Percentiles rank a stretch among this genome's conserved stretches.
Conservation (phyloP, 2,888 invertebrate species). For the Agrochola litura region DNA sequence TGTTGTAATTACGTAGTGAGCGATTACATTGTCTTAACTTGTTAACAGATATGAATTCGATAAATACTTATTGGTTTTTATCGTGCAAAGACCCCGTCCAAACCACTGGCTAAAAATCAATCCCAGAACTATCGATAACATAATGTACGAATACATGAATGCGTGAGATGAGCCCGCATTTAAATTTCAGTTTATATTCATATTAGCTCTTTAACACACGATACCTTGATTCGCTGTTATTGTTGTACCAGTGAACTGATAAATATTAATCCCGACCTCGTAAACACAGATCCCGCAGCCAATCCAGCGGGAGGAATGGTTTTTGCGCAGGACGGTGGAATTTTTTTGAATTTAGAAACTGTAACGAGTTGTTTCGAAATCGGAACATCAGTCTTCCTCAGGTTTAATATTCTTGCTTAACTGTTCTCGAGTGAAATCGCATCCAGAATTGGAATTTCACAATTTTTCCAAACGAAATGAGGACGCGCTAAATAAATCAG, state of each 20-base stretch:
- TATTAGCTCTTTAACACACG: constrained; percentile 79
- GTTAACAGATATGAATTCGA: constrained; percentile 80
- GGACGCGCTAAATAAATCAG: constrained; percentile 79
- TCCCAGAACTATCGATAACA: constrained; percentile 69
- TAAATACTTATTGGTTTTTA: constrained; percentile 78
- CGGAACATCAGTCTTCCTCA: constrained; percentile 68
- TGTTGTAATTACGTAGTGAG: constrained; percentile 74
- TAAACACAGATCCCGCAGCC: constrained; percentile 66
- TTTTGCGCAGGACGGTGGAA: constrained; percentile 77
- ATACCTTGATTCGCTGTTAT: constrained; percentile 81
- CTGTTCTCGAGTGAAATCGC: constrained; percentile 76
- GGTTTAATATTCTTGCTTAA: constrained; percentile 75
- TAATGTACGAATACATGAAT: constrained; percentile 75
- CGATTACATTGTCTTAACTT: constrained; percentile 80
- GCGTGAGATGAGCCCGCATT: constrained; percentile 77
- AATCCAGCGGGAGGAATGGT: constrained; percentile 69
- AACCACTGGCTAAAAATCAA: constrained; percentile 70
- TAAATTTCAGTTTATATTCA: constrained; percentile 84
- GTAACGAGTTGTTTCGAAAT: constrained; percentile 75
- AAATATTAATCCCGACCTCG: constrained; percentile 81
- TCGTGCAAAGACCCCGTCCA: constrained; percentile 80
- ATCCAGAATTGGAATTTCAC: constrained; percentile 79
- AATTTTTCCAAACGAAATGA: constrained; percentile 75
- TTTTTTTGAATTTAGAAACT: constrained; percentile 75
- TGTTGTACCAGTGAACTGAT: constrained; percentile 80